A percentile compares a stretch with the other conserved stretches of the same genome.
phyloP scores from a whole-genome alignment of 2,113 vertebrate genomes.

The Hippocampus barbouri region DNA sequence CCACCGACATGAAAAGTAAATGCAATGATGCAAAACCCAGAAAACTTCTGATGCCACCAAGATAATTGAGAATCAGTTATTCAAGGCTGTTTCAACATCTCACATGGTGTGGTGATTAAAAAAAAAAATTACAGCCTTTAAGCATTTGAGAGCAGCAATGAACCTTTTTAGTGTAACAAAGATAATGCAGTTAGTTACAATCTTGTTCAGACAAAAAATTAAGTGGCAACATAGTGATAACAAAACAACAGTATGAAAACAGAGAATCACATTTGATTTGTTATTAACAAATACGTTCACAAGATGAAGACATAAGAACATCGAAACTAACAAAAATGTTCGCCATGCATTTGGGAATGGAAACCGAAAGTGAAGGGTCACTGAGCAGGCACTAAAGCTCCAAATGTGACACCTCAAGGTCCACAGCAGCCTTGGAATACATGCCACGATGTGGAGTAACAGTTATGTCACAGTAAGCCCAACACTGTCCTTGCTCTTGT shows the following conservation, averaged over 20 bases:
- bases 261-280: conserved; percentile 55
- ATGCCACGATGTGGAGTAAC: conserved; percentile 34
- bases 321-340: conserved; percentile 33
- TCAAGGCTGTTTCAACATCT: conserved; percentile 30
- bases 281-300: conserved; percentile 51
- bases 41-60: conserved; percentile 42
- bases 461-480: conserved; percentile 80
- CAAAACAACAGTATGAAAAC: conserved; percentile 50
- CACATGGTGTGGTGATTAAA: conserved; percentile 32
- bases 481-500: conserved; percentile 86
- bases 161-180: conserved; percentile 36
- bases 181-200: conserved; percentile 42
- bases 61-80: conserved; percentile 22
- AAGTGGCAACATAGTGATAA: conserved; percentile 42
- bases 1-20: conserved; percentile 30
- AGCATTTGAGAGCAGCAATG: conserved; percentile 52
- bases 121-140: conserved; percentile 26
- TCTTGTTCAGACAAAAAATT: conserved; percentile 39
- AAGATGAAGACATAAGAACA: conserved; percentile 39
- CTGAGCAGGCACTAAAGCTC: conserved; percentile 37
- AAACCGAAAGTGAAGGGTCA: conserved; percentile 41
- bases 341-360: conserved; percentile 39
- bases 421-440: conserved; percentile 20
- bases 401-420: conserved; percentile 18
- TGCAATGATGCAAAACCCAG: conserved; percentile 41